Base-by-base conservation (phyloP, 2,797 vertebrate species). In the Catostomus latipinnis region DNA sequence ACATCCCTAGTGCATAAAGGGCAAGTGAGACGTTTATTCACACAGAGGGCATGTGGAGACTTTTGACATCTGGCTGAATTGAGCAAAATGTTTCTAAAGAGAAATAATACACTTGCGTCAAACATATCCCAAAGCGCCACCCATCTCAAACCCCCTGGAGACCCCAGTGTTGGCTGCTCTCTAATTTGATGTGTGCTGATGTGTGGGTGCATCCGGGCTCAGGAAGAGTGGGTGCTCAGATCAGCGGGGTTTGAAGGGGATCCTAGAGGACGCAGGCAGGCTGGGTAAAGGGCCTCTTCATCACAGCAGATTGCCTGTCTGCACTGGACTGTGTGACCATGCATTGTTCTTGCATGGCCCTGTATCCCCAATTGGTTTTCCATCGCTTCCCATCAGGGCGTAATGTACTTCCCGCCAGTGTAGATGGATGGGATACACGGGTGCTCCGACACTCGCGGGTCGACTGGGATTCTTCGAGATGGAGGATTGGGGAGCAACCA, bases 301-400 rank as follows among this genome's bases (percentile, higher is more conserved):
- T 93, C 92, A 93, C 86, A 84, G 87, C 88, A 93, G 93, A 93
- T 92, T 94, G 93, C 92, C 89, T 94, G 92, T 92, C 93, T 87
- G 71, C 75, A 83, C 48, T 46, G 75, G 80, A 86, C 86, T 81
- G 67, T 85, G 68, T 52, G 49, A 78, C 88, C 84, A 88, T 89
- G 86, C 89, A 87, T 89, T 76, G 85, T 81, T 83, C 86, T 82
- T 82, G 68, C 60, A 80, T 56, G 74, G 86, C 86, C 81, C 82
- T 88, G 88, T 83, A 82, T 87, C 88, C 86, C 88, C 85, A 75
- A 92, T 91, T 93, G 92, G 90, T 91, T 93, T 93, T 88, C 90
- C 86, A 83, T 84, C 79, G 74, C 71, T 86, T 83, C 80, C 82
- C 82, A 86, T 87, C 90, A 88, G 88, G 83, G 83, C 84, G 87